Percentiles rank a stretch among this genome's conserved stretches.
Conservation (phyloP, 1,140 invertebrate species). For the Mactra quadrangularis region DNA sequence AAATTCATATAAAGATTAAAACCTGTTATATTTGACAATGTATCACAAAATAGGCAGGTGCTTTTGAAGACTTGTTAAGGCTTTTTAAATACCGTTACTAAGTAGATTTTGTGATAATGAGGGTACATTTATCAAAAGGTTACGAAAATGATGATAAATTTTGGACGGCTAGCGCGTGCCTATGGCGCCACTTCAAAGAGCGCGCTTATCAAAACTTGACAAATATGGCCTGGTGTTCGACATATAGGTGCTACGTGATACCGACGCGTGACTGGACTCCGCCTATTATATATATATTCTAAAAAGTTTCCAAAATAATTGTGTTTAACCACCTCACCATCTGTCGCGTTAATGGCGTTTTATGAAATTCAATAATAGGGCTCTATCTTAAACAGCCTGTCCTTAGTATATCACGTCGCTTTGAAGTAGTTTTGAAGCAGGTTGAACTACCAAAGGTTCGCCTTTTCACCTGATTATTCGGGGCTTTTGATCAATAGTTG, state of each 20-base stretch:
- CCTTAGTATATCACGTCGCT: not conserved
- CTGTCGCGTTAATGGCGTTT: not conserved
- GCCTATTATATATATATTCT: not conserved
- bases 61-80: constrained; percentile 19
- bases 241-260: constrained; percentile 30
- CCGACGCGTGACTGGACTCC: constrained; percentile 28
- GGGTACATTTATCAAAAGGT: constrained; percentile 57
- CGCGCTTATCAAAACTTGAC: constrained; percentile 42
- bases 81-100: constrained; percentile 61
- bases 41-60: constrained; percentile 16
- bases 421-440: constrained; percentile 33
- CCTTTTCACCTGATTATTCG: constrained; percentile 47
- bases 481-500: constrained; percentile 44
- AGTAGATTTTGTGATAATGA: constrained; percentile 49
- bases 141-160: constrained; percentile 55
- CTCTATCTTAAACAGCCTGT: constrained; percentile 30
- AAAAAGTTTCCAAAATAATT: constrained; percentile 15
- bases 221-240: constrained; percentile 45
- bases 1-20: constrained; percentile 1
- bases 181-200: constrained; percentile 54
- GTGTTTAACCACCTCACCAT: constrained; percentile 38
- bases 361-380: not conserved
- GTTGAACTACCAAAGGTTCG: not conserved
- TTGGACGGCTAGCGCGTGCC: constrained; percentile 46
- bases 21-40: constrained; percentile 15